Conservation (phyloP, 2,888 invertebrate genomes). For the Lasiommata megera region DNA sequence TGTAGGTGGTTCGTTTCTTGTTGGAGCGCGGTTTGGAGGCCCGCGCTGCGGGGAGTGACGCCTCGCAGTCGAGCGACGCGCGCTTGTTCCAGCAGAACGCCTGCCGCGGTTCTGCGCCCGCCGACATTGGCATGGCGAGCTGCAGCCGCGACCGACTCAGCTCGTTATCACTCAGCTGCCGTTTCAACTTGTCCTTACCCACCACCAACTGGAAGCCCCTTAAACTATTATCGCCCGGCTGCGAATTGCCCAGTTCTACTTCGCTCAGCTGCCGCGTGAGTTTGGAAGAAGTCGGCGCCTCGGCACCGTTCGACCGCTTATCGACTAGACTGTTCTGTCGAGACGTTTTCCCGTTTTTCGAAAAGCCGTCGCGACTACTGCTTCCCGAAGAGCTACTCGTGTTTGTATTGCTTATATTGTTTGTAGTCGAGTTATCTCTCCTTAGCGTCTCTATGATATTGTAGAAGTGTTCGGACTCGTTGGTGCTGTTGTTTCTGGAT, state of each 20-base stretch:
- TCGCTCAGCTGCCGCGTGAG: constrained; percentile 65
- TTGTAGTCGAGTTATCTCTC: constrained; percentile 42
- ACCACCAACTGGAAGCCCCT: constrained; percentile 66
- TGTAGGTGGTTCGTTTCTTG: constrained; percentile 54
- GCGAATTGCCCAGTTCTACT: constrained; percentile 48
- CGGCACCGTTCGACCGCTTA: constrained; percentile 44
- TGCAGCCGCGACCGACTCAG: constrained; percentile 58
- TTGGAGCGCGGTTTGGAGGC: constrained; percentile 33
- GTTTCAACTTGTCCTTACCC: constrained; percentile 65
- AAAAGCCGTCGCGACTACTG: constrained; percentile 49
- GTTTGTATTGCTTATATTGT: constrained; percentile 49
- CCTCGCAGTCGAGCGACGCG: constrained; percentile 57
- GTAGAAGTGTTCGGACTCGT: constrained; percentile 66
- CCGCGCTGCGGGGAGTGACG: constrained; percentile 41
- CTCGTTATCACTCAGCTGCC: constrained; percentile 71
- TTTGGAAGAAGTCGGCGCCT: constrained; percentile 32
- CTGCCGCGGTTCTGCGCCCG: constrained; percentile 68
- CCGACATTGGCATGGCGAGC: constrained; percentile 74
- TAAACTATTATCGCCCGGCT: constrained; percentile 41
- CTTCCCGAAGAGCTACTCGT: constrained; percentile 63
- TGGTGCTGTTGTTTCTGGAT: constrained; percentile 52
- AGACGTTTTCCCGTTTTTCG: constrained; percentile 40
- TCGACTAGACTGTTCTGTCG: constrained; percentile 66
- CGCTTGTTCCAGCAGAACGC: constrained; percentile 63
- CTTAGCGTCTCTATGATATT: constrained; percentile 64